Conservation (phyloP, 2,113 vertebrate species). For the Phylloscopus whistleri region DNA sequence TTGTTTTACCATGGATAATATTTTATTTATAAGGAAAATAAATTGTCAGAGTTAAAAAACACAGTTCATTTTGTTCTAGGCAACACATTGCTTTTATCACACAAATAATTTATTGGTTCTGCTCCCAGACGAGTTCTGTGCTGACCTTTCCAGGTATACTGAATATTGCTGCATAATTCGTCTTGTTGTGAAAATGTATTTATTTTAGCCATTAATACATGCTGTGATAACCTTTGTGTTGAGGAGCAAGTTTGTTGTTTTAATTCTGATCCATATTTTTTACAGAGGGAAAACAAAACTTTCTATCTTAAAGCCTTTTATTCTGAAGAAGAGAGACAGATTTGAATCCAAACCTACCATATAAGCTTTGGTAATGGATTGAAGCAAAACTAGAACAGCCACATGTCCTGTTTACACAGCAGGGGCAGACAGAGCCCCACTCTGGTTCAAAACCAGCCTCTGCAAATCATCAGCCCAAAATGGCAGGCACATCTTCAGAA, state of each 20-base stretch:
- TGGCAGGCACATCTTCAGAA: neutral
- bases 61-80: conserved; percentile 82
- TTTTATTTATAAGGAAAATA: conserved; percentile 85
- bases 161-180: conserved; percentile 8
- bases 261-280: neutral
- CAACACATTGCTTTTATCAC: conserved; percentile 81
- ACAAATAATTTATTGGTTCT: conserved; percentile 84
- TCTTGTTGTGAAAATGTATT: conserved; percentile 41
- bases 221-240: conserved; percentile 7
- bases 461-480: neutral
- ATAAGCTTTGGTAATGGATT: neutral
- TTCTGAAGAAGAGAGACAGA: neutral
- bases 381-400: neutral
- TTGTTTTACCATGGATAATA: conserved; percentile 74
- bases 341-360: neutral
- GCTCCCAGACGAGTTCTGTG: conserved; percentile 64
- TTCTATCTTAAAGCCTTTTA: neutral
- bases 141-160: conserved; percentile 74
- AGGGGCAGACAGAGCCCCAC: neutral
- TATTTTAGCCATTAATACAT: conserved; percentile 37
- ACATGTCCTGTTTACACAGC: neutral
- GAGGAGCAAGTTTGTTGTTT: neutral
- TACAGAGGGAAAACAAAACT: neutral
- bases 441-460: neutral
- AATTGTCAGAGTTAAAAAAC: conserved; percentile 81